Evolutionary conservation across 2,888 invertebrate species (phyloP), one percentile per base, ranked within the genome.

Genomic region (Yponomeuta plumbellus): DNA sequence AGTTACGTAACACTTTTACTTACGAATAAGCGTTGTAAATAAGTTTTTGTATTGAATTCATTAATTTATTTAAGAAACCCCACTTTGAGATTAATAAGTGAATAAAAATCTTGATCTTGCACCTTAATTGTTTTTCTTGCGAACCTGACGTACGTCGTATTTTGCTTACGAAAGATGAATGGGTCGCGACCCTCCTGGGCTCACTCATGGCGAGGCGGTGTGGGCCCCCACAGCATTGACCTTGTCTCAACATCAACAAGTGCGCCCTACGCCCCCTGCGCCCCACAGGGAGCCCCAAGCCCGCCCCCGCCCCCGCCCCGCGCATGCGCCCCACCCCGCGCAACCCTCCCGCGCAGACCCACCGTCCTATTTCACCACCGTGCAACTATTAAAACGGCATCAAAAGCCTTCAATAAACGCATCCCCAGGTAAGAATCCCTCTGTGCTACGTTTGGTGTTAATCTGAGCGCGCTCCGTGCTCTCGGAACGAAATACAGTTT

Each of bases 1-100:
- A 81, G 77, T 77, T 77, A 72, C 71, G 22, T 65, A 65, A 59
- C 13, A 17, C 22, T 64, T 20, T 65, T 68, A 67, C 68, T 70
- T 72, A 72, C 44, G 66, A 65, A 66, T 67, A 71, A 73, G 72
- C 75, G 76, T 75, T 74, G 70, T 78, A 75, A 77, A 81, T 78
- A 76, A 80, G 73, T 74, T 86, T 86, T 88, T 89, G 84, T 88
- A 88, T 83, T 81, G 81, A 80, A 74, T 70, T 75, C 74, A 79
- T 84, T 67, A 63, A 85, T 85, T 85, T 85, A 82, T 83, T 52
- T 84, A 82, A 79, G 76, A 75, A 75, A 72, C 76, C 76, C 73
- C 75, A 68, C 73, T 68, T 77, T 77, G 81, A 85, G 81, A 84
- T 84, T 83, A 78, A 80, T 71, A 76, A 78, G 20, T 34, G 39